Conservation (phyloP, 2,113 vertebrate genomes). For the Cheirogaleus medius region DNA sequence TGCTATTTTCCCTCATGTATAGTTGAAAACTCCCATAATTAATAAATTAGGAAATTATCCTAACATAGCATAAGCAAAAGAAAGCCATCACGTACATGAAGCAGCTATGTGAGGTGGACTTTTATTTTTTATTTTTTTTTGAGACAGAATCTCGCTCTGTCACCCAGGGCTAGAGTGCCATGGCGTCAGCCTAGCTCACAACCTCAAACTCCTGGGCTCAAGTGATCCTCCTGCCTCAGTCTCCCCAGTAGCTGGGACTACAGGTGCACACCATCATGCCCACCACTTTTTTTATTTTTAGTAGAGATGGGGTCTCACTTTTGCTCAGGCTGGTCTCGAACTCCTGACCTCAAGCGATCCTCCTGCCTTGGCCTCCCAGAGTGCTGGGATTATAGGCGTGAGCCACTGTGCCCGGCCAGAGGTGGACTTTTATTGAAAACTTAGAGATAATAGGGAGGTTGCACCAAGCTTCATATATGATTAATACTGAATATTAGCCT, state of each 20-base stretch:
- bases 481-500: background rate
- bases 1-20: background rate
- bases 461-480: background rate
- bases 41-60: background rate
- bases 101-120: background rate
- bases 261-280: rapidly evolving
- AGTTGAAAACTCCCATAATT: background rate
- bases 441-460: background rate
- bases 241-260: too few relatives aligned
- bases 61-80: background rate
- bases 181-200: too few relatives aligned
- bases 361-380: too few relatives aligned
- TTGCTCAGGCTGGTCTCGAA: too few relatives aligned
- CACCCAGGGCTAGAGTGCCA: too few relatives aligned
- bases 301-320: too few relatives aligned
- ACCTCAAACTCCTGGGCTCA: too few relatives aligned
- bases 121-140: background rate
- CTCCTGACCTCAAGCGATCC: too few relatives aligned
- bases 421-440: background rate
- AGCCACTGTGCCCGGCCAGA: background rate
- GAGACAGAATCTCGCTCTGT: too few relatives aligned
- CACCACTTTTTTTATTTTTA: too few relatives aligned
- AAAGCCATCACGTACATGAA: background rate
- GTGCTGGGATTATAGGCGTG: too few relatives aligned
- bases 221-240: too few relatives aligned